Base-by-base conservation (phyloP, 37 sponge, comb jelly and placozoan genomes). In the Cladorhizidae sp. region DNA sequence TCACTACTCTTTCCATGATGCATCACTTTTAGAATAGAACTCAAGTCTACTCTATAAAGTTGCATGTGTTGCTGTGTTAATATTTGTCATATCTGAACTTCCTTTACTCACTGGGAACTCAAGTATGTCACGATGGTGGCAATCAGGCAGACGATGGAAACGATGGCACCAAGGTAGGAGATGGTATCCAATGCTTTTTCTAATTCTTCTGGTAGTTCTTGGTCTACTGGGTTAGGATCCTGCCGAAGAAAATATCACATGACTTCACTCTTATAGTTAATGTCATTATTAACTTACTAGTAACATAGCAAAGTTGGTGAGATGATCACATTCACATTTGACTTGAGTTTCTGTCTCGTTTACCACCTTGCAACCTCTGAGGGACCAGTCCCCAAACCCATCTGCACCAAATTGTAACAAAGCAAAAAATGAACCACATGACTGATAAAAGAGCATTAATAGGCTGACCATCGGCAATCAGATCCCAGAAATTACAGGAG, bases 341-440 rank as follows among this genome's bases (percentile, higher is more conserved):
- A 72, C 83, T 14, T 11, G 8, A 3, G 32, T 32, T 3, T 76
- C 42, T 31, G 28, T 76, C 7, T 76, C 77, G 31, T 35, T 17
- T n/a, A 61, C 21, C 22, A 61, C 25, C 21, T 22, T 14, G 43
- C 77, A 76, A 0, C 85, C 85, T 28, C 56, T 64, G 45, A 57
- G 18, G 21, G 85, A 84, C 85, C 85, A 84, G 33, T 56, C 77
- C 28, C 85, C 85, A 69, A 52, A 45, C 11, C 82, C 74, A 72
- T 58, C 82, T 82, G 42, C 2, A 70, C n/a, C n/a, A n/a, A n/a
- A n/a, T n/a, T n/a, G n/a, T n/a, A n/a, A n/a, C n/a, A n/a, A n/a
- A n/a, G n/a, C n/a, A n/a, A n/a, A n/a, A n/a, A n/a, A n/a, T n/a
- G n/a, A n/a, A n/a, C n/a, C n/a, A n/a, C n/a, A n/a, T n/a, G n/a